Conservation (phyloP, 2,888 invertebrate species). For the Ichneumoninae sp. region DNA sequence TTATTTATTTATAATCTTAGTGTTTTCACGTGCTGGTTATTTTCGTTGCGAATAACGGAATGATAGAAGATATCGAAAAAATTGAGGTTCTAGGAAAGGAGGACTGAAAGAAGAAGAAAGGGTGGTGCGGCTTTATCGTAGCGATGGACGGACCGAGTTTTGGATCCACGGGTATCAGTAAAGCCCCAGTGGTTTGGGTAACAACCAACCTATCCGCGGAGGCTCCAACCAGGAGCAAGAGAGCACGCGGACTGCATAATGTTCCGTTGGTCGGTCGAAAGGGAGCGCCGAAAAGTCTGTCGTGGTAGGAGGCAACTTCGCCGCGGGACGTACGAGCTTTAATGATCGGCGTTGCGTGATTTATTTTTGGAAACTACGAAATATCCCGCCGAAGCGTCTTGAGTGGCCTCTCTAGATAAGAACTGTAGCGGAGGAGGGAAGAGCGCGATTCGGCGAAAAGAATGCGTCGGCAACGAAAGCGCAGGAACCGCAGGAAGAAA, state of each 20-base stretch:
- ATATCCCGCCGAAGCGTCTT: slow-evolving; percentile 54
- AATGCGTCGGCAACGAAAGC: slow-evolving; percentile 58
- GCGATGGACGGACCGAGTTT: slow-evolving; percentile 73
- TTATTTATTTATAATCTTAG: too few relatives aligned
- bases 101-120: not conserved
- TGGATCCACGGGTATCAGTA: slow-evolving; percentile 73
- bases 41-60: not conserved
- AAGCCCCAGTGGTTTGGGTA: slow-evolving; percentile 74
- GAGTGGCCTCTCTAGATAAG: slow-evolving; percentile 67
- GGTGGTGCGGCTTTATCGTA: slow-evolving; percentile 36
- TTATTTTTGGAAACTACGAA: slow-evolving; percentile 78
- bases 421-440: slow-evolving; percentile 40
- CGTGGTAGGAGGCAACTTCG: slow-evolving; percentile 47
- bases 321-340: slow-evolving; percentile 64
- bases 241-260: slow-evolving; percentile 75
- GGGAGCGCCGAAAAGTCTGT: slow-evolving; percentile 41
- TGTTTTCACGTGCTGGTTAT: too few relatives aligned
- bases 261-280: slow-evolving; percentile 70
- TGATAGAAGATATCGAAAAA: not conserved
- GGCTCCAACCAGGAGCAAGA: slow-evolving; percentile 47
- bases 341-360: slow-evolving; percentile 79
- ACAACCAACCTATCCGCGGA: slow-evolving; percentile 72
- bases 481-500: slow-evolving; percentile 24
- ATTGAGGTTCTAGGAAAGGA: not conserved
- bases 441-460: slow-evolving; percentile 35